A percentile compares a stretch with the other conserved stretches of the same genome.
Conservation (phyloP, 2,113 vertebrate genomes). For the Colinus virginianus region DNA sequence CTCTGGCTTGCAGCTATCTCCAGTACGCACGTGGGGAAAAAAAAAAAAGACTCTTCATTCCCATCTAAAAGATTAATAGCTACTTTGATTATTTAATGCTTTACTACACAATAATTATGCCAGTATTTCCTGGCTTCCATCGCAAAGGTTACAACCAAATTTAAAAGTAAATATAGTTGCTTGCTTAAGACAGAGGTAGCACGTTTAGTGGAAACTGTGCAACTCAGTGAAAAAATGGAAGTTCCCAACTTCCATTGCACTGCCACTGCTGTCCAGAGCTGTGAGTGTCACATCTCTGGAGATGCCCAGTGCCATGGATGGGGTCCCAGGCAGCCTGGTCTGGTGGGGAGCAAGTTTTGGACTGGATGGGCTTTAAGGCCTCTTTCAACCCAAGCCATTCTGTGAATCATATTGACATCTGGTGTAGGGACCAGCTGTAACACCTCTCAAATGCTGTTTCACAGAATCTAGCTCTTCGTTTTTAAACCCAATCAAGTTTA, state of each 20-base stretch:
- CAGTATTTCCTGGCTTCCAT: neutral
- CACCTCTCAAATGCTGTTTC: neutral
- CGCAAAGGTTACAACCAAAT: neutral
- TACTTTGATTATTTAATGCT: neutral
- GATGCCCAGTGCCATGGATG: neutral
- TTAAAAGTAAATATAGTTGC: neutral
- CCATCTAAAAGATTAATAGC: neutral
- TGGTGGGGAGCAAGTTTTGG: neutral
- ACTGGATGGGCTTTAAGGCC: neutral
- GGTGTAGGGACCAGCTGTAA: neutral
- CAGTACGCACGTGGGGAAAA: fast-evolving
- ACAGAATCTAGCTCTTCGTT: neutral
- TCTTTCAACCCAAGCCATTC: neutral
- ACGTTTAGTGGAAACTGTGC: neutral
- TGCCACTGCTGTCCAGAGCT: neutral
- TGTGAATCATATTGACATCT: neutral
- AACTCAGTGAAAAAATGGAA: neutral
- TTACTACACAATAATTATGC: neutral
- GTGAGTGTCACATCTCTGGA: neutral
- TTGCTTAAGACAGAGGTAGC: neutral
- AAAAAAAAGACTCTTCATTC: neutral
- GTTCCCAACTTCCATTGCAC: neutral
- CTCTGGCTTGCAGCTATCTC: neutral
- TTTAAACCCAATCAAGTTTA: neutral
- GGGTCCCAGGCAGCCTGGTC: neutral